Evolutionary conservation across 2,797 vertebrate species (phyloP).

Genomic region (Tapera naevia): DNA sequence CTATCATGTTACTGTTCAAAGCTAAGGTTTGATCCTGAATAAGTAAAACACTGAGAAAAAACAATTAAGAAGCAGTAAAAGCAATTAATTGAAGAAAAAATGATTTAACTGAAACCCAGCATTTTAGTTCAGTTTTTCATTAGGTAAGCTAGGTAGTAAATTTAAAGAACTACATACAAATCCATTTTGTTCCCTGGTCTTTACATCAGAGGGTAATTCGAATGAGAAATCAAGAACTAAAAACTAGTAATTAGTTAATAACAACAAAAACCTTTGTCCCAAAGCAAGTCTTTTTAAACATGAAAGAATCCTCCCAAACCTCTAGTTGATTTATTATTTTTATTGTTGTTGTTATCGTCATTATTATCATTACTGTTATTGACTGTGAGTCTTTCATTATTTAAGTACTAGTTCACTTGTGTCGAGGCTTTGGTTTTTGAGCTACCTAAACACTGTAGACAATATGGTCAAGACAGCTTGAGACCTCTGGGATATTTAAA

Average conservation of each 20-base stretch:
- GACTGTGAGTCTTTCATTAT: fast-evolving
- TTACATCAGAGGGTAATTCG: background rate
- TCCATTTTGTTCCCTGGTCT: background rate
- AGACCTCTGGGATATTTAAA: background rate
- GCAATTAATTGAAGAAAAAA: background rate
- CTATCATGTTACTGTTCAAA: background rate
- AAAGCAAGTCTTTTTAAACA: background rate
- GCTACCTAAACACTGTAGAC: background rate
- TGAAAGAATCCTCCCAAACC: background rate
- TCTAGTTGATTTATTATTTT: background rate
- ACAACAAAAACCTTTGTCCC: background rate
- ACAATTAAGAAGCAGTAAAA: background rate
- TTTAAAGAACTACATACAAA: background rate
- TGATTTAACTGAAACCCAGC: background rate
- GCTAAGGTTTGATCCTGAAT: background rate
- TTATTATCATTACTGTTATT: background rate
- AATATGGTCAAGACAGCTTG: background rate
- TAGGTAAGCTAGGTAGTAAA: background rate
- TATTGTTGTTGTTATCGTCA: background rate
- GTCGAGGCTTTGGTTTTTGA: background rate
- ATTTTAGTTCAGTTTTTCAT: background rate
- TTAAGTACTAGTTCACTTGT: background rate
- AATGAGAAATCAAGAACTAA: background rate
- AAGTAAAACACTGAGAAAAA: background rate
- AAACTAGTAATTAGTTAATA: background rate